phyloP scores from a whole-genome alignment of 2,888 invertebrate species.

The Caenorhabditis sp. region DNA sequence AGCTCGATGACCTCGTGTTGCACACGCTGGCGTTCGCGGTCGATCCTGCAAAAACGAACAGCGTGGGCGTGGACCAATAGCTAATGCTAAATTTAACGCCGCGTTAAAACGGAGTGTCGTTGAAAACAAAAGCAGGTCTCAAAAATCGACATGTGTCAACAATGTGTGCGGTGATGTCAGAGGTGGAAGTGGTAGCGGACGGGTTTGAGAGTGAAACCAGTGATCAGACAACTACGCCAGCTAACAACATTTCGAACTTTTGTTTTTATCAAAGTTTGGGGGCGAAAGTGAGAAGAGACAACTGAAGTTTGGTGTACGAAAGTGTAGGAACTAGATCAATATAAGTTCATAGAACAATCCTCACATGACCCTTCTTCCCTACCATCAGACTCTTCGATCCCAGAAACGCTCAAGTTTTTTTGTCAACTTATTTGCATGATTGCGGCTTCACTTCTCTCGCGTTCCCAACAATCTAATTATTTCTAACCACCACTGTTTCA shows the following conservation, averaged over 20 bases:
- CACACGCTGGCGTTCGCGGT: conserved; percentile 98
- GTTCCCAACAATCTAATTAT: conserved; percentile 32
- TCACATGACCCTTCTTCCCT: not conserved
- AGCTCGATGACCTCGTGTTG: conserved; percentile 98
- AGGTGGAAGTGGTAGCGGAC: conserved; percentile 3
- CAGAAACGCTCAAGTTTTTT: not conserved
- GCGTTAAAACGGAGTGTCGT: too few relatives aligned
- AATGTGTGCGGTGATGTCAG: conserved; percentile 29
- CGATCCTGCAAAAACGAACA: conserved; percentile 85
- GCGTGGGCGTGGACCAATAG: conserved; percentile 1
- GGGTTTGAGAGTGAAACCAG: not conserved
- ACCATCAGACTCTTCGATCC: not conserved
- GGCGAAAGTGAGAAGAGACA: too few relatives aligned
- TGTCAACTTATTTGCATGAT: not conserved
- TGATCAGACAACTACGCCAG: not conserved
- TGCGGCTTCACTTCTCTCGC: not conserved
- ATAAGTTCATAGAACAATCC: too few relatives aligned
- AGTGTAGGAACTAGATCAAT: too few relatives aligned
- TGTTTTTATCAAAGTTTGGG: not conserved
- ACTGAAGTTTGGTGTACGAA: too few relatives aligned
- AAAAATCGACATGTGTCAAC: too few relatives aligned
- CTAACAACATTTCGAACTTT: not conserved
- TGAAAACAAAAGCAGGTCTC: too few relatives aligned
- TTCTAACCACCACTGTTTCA: conserved; percentile 54
- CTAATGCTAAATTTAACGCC: not conserved